Base-by-base conservation (phyloP, 37 sponge, comb jelly and placozoan genomes). In the Haliclona indistincta region DNA sequence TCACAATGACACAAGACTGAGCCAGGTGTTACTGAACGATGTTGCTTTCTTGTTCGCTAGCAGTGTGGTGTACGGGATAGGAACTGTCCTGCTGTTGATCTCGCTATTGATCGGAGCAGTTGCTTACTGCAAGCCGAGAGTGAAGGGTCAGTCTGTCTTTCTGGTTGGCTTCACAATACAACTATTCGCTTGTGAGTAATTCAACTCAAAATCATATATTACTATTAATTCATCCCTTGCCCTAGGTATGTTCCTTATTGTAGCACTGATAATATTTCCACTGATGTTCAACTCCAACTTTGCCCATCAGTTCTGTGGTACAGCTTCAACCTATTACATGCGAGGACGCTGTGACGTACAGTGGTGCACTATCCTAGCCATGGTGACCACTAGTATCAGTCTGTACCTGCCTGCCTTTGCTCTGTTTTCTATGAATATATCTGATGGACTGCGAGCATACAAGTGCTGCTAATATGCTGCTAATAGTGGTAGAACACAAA, bases 391-490 rank as follows among this genome's bases (percentile, higher is more conserved):
- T 8, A 58, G 84, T 28, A 67, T 83, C 33, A 23, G 77, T 13
- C 73, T 89, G 30, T 89, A 89, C 71, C 81, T 89, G 22, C 90
- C 90, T 35, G 43, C 90, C 43, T 71, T 89, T 32, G 80, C 90
- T 54, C 79, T 89, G 3, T 89, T 89, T 35, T 72, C 90, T 4
- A 84, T 89, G 90, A 89, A 89, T 71, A 70, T 78, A 35, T 82
- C 90, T 3, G 90, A 89, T 75, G 90, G 90, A 0, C 63, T 89
- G 37, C 73, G 52, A 3, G 84, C 81, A 1, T 69, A 83, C 33
- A 38, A 79, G 52, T 89, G 90, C 43, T 89, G 90, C 38, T 86
- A 86, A 73, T 8, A 40, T n/a, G n/a, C 26, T 58, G 60, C 49
- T 17, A 17, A 47, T 47, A n/a, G n/a, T n/a, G n/a, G n/a, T n/a